Conservation (phyloP, 2,888 invertebrate species). For the Troilus luridus region DNA sequence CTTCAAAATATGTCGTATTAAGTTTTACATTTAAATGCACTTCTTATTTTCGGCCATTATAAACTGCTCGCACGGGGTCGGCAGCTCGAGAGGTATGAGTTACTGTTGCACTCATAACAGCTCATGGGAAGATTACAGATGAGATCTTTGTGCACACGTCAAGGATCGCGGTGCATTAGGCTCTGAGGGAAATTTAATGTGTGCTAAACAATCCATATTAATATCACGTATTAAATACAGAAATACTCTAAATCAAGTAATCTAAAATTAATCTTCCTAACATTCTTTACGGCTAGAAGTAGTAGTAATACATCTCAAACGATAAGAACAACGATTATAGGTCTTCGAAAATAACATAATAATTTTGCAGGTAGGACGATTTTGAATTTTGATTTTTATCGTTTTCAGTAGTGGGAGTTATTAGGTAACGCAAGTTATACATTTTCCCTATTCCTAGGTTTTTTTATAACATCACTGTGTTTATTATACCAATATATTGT, state of each 20-base stretch:
- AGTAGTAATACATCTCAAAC: not conserved
- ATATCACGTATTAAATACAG: not conserved
- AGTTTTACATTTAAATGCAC: slow-evolving; percentile 49
- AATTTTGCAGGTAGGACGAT: no score
- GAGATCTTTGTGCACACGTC: not conserved
- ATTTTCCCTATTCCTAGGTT: no score
- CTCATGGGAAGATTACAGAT: not conserved
- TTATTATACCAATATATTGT: no score
- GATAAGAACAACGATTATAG: not conserved
- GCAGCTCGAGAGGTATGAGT: not conserved
- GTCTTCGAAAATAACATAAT: not conserved
- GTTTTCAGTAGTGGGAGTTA: no score
- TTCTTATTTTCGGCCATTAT: slow-evolving; percentile 19
- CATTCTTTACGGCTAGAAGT: not conserved
- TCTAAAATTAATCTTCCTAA: not conserved
- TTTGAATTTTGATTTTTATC: no score
- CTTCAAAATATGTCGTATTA: slow-evolving; percentile 44
- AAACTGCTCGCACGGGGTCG: slow-evolving; percentile 39
- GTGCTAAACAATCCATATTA: not conserved
- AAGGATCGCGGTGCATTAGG: not conserved
- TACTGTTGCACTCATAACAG: not conserved
- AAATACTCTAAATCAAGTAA: not conserved
- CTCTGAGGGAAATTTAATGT: not conserved
- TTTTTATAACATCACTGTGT: no score
- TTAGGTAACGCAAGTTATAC: no score